Conservation (phyloP, 2,797 vertebrate genomes). For the Pristis pectinata region DNA sequence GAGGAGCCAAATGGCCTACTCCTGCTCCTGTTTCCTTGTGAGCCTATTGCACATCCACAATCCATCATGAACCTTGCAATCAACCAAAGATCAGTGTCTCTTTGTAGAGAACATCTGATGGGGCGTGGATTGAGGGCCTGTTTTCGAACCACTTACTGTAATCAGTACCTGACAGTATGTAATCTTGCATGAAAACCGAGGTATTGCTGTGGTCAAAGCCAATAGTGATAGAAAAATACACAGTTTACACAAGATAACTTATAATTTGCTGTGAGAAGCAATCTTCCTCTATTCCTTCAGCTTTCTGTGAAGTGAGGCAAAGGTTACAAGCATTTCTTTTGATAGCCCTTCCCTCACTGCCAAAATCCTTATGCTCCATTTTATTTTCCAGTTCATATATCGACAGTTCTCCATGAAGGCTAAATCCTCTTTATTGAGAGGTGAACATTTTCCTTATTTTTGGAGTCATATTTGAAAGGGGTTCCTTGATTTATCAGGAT, state of each 20-base stretch:
- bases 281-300: background rate
- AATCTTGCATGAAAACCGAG: slow-evolving; percentile 14
- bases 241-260: slow-evolving; percentile 15
- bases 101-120: background rate
- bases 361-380: background rate
- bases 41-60: background rate
- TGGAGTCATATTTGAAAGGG: background rate
- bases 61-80: background rate
- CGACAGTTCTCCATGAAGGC: background rate
- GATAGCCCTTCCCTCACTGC: background rate
- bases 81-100: background rate
- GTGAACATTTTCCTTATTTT: background rate
- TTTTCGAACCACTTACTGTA: background rate
- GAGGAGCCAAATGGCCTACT: too few species aligned
- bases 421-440: background rate
- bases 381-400: slow-evolving; percentile 3
- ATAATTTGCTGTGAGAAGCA: slow-evolving; percentile 34
- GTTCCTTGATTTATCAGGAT: background rate
- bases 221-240: slow-evolving; percentile 24
- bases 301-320: background rate
- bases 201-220: background rate
- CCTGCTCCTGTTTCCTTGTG: too few species aligned
- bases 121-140: background rate
- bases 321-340: background rate
- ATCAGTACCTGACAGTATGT: slow-evolving; percentile 13